Conservation (phyloP, 2,888 invertebrate species). For the Endotricha flammealis region DNA sequence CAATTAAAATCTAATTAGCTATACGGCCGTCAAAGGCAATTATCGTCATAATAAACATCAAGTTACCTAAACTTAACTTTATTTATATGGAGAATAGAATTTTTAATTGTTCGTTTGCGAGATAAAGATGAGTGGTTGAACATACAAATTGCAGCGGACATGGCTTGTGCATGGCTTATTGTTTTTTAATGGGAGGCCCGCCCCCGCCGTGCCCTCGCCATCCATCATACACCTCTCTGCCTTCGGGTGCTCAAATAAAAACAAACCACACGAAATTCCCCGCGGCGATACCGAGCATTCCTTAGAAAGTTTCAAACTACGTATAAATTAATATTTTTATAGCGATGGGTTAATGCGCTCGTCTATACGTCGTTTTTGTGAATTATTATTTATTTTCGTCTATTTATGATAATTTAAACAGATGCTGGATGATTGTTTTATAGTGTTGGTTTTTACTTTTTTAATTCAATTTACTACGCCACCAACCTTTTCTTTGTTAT, state of each 20-base stretch:
- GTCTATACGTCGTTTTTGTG: background rate
- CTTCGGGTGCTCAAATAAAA: slow-evolving; percentile 50
- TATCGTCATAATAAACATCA: slow-evolving; percentile 30
- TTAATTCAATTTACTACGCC: no score
- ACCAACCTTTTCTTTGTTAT: no score
- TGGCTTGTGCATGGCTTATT: slow-evolving; percentile 62
- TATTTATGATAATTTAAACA: no score
- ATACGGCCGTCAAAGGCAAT: slow-evolving; percentile 47
- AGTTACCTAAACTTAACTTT: background rate
- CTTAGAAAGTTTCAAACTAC: slow-evolving; percentile 59
- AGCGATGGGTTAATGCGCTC: slow-evolving; percentile 39
- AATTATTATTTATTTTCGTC: no score
- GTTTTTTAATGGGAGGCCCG: slow-evolving; percentile 72
- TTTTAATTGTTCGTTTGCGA: slow-evolving; percentile 4
- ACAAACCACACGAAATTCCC: slow-evolving; percentile 45
- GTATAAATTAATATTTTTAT: slow-evolving; percentile 60
- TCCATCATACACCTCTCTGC: slow-evolving; percentile 51
- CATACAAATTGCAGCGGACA: slow-evolving; percentile 69
- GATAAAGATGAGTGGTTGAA: slow-evolving; percentile 56
- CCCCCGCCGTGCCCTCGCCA: slow-evolving; percentile 54
- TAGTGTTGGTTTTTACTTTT: no score
- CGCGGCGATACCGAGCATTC: slow-evolving; percentile 61
- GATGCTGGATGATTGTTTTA: no score
- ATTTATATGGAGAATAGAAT: slow-evolving; percentile 12
- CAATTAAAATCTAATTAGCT: slow-evolving; percentile 64